Evolutionary conservation across 2,113 vertebrate species (phyloP), one percentile per base, ranked within the genome.

Genomic region (Herpetotheres cachinnans): DNA sequence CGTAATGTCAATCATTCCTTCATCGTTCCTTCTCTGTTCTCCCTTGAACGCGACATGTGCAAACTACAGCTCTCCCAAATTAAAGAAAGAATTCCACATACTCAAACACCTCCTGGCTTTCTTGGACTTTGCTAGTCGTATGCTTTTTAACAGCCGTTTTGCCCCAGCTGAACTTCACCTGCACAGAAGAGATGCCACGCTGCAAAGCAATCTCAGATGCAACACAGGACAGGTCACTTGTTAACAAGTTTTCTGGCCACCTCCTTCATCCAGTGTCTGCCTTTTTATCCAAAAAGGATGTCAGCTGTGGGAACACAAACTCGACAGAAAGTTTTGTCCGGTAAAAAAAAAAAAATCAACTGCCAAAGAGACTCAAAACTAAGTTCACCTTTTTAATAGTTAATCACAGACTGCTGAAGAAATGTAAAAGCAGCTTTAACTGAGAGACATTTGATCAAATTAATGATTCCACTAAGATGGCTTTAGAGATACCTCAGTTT

Each of bases 401-500:
- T 87, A 89, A 94, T 72, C 54, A 89, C 42, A 90, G 62, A 92
- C 86, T 83, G 56, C 50, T 78, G 76, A 93, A 72, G n/a, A 83
- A 86, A 82, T 63, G 16, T 67, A 92, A 94, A 97, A 96, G 30
- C 40, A 74, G 74, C 32, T 94, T 94, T 93, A 87, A 91, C 72
- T 96, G 61, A 82, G 81, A 94, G 59, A 56, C 14, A 34, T 88
- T 95, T 95, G 84, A 90, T 96, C 90, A 86, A 94, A 97, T 97
- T 96, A 96, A 93, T 25, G 36, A 94, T 95, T 86, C 59, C 61
- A 79, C 85, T 93, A 77, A 73, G 74, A 82, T 94, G 11, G 13
- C 55, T 96, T 94, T 71, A 92, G 90, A 96, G 56, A 89, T 96
- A 91, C 93, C 89, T 94, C 81, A 95, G 82, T 82, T 94, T 95